Base-by-base conservation (phyloP, 2,113 vertebrate genomes). In the Plecotus auritus region DNA sequence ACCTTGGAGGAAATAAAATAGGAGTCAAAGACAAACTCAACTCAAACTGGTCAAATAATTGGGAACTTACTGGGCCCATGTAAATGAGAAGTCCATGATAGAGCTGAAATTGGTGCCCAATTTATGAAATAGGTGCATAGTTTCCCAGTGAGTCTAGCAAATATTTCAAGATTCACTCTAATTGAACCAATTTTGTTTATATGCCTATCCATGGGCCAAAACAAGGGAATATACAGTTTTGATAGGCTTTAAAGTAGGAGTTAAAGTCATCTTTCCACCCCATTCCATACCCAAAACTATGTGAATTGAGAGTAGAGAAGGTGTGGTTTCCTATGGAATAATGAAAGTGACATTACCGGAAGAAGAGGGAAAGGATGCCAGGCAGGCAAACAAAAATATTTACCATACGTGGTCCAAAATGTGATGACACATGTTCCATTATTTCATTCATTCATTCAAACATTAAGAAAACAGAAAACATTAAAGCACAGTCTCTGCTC, bases 21-120 rank as follows among this genome's bases (percentile, higher is more conserved):
- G 17, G 23, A 90, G 28, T 76, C 40, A 96, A 76, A 96, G n/a
- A 82, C 22, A 77, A 85, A 82, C 18, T 88, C 40, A 91, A 54
- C 7, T 80, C 56, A 87, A 32, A 92, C 66, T 74, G 26, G 5
- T 61, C 40, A 61, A 70, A 10, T 47, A 80, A 59, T 47, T 84
- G 56, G 70, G n/a, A 86, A 86, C 13, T 61, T 66, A 67, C 2
- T 45, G 9, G 11, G 18, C 14, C 92, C n/a, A 47, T 5, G 13
- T 83, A 69, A 54, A n/a, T 70, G 64, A 86, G 16, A 91, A 86
- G 18, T 42, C 16, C 11, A 23, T 61, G 20, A 16, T 11, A 69
- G 30, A 93, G 30, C 73, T 80, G 49, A 51, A 85, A 45, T 16
- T 16, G 3, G 70, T 51, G 8, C 30, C 5, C 20, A 42, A 4